A percentile compares a stretch with the other conserved stretches of the same genome.
Evolutionary conservation across 1,140 invertebrate genomes (phyloP).

Genomic region (Lanistes nyassanus): DNA sequence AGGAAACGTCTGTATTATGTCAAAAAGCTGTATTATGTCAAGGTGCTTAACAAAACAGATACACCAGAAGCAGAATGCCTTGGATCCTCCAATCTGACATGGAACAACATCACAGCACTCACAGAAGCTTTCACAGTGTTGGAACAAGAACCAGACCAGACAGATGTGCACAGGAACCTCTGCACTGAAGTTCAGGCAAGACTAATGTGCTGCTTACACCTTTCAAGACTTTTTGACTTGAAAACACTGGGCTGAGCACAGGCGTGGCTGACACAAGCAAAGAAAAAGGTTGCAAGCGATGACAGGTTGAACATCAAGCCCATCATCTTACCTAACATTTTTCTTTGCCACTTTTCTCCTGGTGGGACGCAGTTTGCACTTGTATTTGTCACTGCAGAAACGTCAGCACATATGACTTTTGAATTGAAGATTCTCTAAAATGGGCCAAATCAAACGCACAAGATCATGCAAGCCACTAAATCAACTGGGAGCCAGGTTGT

Average conservation of each 20-base stretch:
- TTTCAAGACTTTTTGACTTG: slow-evolving; percentile 11
- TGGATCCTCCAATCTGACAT: neutral
- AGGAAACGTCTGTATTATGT: neutral
- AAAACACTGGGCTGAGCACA: slow-evolving; percentile 16
- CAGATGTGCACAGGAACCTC: neutral
- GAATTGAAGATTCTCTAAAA: neutral
- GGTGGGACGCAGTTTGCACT: slow-evolving; percentile 19
- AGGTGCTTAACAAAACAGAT: neutral
- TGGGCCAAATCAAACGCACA: neutral
- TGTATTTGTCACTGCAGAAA: neutral
- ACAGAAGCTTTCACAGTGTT: too few species aligned
- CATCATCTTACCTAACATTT: slow-evolving; percentile 45
- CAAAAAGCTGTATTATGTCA: neutral
- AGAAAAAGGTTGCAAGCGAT: slow-evolving; percentile 10
- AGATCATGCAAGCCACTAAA: neutral
- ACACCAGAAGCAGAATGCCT: neutral
- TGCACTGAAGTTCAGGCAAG: slow-evolving; percentile 4
- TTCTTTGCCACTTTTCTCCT: slow-evolving; percentile 40
- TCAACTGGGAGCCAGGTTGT: neutral
- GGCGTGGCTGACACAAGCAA: neutral
- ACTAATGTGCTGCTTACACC: slow-evolving; percentile 1
- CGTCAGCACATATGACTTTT: neutral
- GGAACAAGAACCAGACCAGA: neutral
- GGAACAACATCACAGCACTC: too few species aligned
- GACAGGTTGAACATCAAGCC: neutral